Conservation (phyloP, 2,797 vertebrate species). For the Hybognathus amarus region DNA sequence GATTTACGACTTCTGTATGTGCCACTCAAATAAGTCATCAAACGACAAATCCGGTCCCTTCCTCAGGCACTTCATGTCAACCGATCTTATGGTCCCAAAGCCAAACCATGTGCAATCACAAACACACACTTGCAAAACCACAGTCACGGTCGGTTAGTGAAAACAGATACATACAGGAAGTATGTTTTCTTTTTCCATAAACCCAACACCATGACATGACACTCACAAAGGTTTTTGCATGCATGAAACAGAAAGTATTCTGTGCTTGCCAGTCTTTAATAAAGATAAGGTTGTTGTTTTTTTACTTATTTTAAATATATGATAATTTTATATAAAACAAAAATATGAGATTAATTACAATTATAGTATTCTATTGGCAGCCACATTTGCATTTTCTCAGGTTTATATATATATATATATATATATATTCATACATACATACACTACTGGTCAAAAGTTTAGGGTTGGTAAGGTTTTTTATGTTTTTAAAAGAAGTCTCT, state of each 20-base stretch:
- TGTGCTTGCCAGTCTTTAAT: neutral
- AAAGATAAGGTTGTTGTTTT: neutral
- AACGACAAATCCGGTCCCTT: constrained; percentile 19
- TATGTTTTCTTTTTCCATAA: constrained; percentile 15
- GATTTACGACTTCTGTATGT: neutral
- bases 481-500: too few relatives aligned
- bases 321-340: neutral
- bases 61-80: constrained; percentile 41
- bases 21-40: constrained; percentile 3
- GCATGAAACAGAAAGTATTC: neutral
- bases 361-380: neutral
- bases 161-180: constrained; percentile 29
- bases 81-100: constrained; percentile 7
- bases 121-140: constrained; percentile 29
- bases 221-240: neutral
- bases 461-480: too few relatives aligned
- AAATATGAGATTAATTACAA: neutral
- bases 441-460: too few relatives aligned
- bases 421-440: too few relatives aligned
- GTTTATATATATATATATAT: neutral
- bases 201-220: constrained; percentile 13
- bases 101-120: neutral
- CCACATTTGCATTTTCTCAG: neutral
- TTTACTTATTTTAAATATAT: neutral
- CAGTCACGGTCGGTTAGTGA: constrained; percentile 7